These are phyloP conservation scores for Phallusia fumigata DNA, from an alignment of 23 tunicate species.

Conservation along the genomic window DNA sequence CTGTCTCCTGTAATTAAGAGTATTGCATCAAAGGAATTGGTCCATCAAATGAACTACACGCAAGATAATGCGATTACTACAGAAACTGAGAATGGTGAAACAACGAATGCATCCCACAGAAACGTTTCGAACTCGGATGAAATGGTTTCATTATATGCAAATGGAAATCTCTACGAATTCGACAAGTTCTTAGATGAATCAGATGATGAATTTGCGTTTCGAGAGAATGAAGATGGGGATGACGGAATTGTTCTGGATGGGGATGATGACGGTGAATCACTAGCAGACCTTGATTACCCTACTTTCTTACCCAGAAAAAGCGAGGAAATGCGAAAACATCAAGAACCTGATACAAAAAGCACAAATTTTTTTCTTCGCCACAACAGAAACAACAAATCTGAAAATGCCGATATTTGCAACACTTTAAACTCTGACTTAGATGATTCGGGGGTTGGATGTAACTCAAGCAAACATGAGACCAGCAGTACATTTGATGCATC, in stretches of 20 bases:
- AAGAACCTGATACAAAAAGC: background rate
- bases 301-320: background rate
- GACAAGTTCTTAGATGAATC: slow-evolving; percentile 17
- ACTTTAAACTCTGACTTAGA: background rate
- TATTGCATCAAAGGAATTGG: too few relatives aligned
- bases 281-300: slow-evolving; percentile 15
- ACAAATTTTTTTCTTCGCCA: background rate
- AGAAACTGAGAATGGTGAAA: background rate
- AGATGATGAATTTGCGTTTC: slow-evolving; percentile 20
- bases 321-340: background rate
- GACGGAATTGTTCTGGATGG: slow-evolving; percentile 41
- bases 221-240: slow-evolving; percentile 20
- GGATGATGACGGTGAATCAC: slow-evolving; percentile 37
- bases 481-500: background rate
- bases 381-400: background rate
- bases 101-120: background rate
- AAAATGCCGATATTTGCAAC: background rate
- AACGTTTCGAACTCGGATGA: background rate
- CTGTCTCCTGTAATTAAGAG: too few relatives aligned
- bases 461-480: background rate
- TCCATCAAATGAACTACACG: too few relatives aligned
- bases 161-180: slow-evolving; percentile 1
- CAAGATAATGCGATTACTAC: background rate
- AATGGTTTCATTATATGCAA: background rate
- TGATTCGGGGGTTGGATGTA: background rate